Evolutionary conservation across 2,797 vertebrate genomes (phyloP), one percentile per base, ranked within the genome.

Genomic region (Babyrousa celebensis): DNA sequence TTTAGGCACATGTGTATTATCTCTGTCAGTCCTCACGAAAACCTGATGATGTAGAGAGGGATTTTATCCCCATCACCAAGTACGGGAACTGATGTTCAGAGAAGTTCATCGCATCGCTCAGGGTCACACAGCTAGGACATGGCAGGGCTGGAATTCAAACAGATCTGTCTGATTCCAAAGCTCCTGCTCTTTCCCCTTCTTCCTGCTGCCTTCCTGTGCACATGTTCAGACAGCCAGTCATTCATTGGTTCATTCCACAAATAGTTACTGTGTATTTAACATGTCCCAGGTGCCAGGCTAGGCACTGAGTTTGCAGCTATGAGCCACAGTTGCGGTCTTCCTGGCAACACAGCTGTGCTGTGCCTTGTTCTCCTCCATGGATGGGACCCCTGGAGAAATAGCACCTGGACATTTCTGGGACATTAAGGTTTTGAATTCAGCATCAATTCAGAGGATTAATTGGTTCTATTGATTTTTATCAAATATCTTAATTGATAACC

Each of bases 371-470:
- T 32, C 6, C 56, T 77, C 14, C 36, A 25, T 62, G 71, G 52
- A 8, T 29, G 63, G 60, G 60, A 14, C 77, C 29, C 14, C 4
- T 36, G 29, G 85, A 74, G 74, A 54, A 40, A 82, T 27, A 3
- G 12, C 23, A 52, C 43, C 25, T 25, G 71, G 67, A 60, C 62
- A 27, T 83, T 92, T 70, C 54, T 15, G 77, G 56, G 36, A 62
- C 36, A 71, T 70, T 54, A 43, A 18, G 21, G 11, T 90, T 85
- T 94, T 54, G 82, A 62, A 8, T n/a, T 68, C 60, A 58, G 32
- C 48, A 20, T 85, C 91, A 91, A 95, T 52, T 56, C 58, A 85
- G 89, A 78, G 36, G 68, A 77, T 52, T 56, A 75, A 84, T 93
- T 48, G 56, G 71, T 52, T 67, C 91, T 80, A 52, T 68, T 91